A percentile compares a stretch with the other conserved stretches of the same genome.
These are phyloP conservation scores for Diachasma alloeum DNA, from an alignment of 1,140 invertebrate genomes.

Conservation along the genomic window DNA sequence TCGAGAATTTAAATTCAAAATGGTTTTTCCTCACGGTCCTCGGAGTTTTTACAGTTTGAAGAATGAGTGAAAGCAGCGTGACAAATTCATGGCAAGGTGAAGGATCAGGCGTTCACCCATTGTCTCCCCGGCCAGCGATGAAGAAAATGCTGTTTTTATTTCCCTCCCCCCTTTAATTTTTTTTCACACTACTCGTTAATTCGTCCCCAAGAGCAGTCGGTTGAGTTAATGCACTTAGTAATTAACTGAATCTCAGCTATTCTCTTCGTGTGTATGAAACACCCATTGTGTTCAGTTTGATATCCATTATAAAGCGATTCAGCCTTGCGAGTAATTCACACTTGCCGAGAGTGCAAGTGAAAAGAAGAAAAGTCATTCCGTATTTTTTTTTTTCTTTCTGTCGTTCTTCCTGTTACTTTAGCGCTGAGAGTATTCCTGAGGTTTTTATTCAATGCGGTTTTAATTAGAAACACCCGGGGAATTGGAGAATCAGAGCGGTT, in stretches of 20 bases:
- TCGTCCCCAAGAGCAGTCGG: not conserved
- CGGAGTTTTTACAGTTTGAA: not conserved
- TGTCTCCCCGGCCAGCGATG: not conserved
- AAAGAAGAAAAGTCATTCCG: not conserved
- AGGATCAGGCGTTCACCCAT: constrained; percentile 19
- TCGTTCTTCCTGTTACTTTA: not conserved
- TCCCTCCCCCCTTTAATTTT: not conserved
- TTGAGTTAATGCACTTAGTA: not conserved
- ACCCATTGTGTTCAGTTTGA: constrained; percentile 9
- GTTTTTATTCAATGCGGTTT: not conserved
- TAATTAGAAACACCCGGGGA: not conserved
- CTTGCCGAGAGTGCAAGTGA: not conserved
- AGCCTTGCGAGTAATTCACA: constrained; percentile 8
- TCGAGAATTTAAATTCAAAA: not conserved
- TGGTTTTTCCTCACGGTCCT: not conserved
- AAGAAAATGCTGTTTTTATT: constrained; percentile 4
- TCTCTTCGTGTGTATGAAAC: not conserved
- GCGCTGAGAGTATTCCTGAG: not conserved
- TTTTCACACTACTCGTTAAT: not conserved
- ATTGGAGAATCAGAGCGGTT: not conserved
- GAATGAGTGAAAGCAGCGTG: constrained; percentile 12
- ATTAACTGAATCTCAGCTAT: not conserved
- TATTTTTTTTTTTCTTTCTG: not conserved
- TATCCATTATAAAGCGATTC: constrained; percentile 1
- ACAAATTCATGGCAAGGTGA: constrained; percentile 27